A percentile compares a stretch with the other conserved stretches of the same genome.
phyloP scores from a whole-genome alignment of 2,888 invertebrate genomes.

The Salticus scenicus region DNA sequence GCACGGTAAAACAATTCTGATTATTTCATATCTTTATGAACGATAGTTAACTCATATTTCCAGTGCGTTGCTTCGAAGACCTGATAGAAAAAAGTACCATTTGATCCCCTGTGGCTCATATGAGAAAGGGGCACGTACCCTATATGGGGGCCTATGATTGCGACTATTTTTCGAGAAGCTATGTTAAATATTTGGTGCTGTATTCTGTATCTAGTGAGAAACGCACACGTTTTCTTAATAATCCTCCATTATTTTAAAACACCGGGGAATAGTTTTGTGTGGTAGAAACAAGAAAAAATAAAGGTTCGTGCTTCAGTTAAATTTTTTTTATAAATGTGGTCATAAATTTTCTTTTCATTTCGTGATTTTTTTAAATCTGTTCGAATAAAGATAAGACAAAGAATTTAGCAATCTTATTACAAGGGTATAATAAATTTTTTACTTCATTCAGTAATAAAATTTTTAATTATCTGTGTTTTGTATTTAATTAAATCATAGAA shows the following conservation, averaged over 20 bases:
- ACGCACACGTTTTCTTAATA: constrained; percentile 48
- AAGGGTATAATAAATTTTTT: neutral
- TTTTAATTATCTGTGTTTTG: neutral
- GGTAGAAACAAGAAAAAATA: constrained; percentile 39
- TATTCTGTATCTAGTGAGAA: constrained; percentile 11
- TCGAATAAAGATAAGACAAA: neutral
- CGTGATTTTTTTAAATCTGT: neutral
- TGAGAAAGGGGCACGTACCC: constrained; percentile 44
- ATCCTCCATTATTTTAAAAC: constrained; percentile 53
- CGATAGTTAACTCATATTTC: constrained; percentile 61
- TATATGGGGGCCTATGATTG: constrained; percentile 42
- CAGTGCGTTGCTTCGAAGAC: neutral
- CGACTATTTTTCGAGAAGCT: constrained; percentile 14
- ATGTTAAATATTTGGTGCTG: constrained; percentile 27
- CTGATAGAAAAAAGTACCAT: neutral
- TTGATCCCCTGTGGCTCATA: constrained; percentile 42
- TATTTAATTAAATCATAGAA: neutral
- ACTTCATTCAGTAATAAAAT: neutral
- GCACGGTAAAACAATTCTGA: constrained; percentile 51
- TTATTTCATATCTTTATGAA: constrained; percentile 59
- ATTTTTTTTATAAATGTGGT: constrained; percentile 25
- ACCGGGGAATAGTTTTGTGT: constrained; percentile 33
- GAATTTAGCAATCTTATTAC: neutral
- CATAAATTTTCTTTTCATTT: constrained; percentile 45
- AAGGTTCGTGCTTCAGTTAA: neutral